Evolutionary conservation across 2,888 invertebrate species (phyloP).

Genomic region (Aphelenchoides bicaudatus): DNA sequence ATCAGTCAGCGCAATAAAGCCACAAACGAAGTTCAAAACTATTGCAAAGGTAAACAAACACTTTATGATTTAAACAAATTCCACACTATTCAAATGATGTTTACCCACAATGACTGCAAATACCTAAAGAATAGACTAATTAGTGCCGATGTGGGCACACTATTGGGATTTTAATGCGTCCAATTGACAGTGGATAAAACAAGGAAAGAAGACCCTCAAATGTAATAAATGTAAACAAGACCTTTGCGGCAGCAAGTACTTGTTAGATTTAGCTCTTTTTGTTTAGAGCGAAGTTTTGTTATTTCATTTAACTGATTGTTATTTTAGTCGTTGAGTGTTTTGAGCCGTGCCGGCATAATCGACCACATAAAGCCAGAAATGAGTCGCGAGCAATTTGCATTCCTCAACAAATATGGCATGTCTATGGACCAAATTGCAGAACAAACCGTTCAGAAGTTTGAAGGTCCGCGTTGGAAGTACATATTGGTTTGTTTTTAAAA

Average conservation of each 20-base stretch:
- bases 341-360: background rate
- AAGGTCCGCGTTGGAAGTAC: slow-evolving; percentile 14
- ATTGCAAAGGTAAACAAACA: slow-evolving; percentile 6
- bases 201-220: background rate
- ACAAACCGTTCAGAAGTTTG: slow-evolving; percentile 6
- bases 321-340: slow-evolving; percentile 10
- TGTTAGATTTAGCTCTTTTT: too few relatives aligned
- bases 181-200: too few relatives aligned
- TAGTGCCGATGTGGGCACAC: too few relatives aligned
- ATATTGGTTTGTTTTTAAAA: slow-evolving; percentile 9
- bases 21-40: slow-evolving; percentile 6
- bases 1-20: background rate
- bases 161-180: too few relatives aligned
- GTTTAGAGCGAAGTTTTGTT: background rate
- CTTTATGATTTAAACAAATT: too few relatives aligned
- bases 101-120: background rate
- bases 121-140: background rate
- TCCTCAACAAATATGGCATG: slow-evolving; percentile 37
- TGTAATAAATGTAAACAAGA: background rate
- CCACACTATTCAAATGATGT: background rate
- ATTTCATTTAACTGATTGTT: background rate
- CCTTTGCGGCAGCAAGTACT: too few relatives aligned
- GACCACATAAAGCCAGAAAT: slow-evolving; percentile 20
- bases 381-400: slow-evolving; percentile 33
- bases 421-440: slow-evolving; percentile 9